Conservation (phyloP, 2,113 vertebrate genomes). For the Papio anubis region DNA sequence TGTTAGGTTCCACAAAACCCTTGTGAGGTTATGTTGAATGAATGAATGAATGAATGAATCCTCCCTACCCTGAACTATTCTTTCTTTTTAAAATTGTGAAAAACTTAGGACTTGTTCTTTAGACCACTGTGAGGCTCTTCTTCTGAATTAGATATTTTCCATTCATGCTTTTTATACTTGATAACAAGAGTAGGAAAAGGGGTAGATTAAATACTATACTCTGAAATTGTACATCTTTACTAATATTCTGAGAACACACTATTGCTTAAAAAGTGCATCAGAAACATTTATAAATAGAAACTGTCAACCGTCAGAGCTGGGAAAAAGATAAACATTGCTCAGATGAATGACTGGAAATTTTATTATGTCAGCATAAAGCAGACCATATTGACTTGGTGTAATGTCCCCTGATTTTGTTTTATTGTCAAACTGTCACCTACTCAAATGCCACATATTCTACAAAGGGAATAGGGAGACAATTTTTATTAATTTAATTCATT, state of each 20-base stretch:
- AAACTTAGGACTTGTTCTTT: background rate
- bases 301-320: background rate
- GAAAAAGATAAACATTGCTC: constrained; percentile 9
- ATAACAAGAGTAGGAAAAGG: background rate
- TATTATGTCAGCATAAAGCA: constrained; percentile 1
- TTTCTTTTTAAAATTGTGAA: constrained; percentile 6
- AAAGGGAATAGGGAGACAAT: background rate
- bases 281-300: constrained; percentile 7
- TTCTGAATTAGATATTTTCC: background rate
- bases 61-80: background rate
- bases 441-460: background rate
- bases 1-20: background rate
- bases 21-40: background rate
- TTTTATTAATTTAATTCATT: background rate
- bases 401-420: background rate
- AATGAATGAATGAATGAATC: background rate
- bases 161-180: background rate
- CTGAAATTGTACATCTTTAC: background rate
- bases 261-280: background rate
- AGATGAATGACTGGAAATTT: constrained; percentile 2
- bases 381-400: background rate
- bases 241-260: background rate
- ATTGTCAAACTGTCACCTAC: background rate
- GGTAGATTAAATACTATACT: background rate
- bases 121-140: background rate